Conservation (phyloP, 2,888 invertebrate species). For the Argyresthia goedartella region DNA sequence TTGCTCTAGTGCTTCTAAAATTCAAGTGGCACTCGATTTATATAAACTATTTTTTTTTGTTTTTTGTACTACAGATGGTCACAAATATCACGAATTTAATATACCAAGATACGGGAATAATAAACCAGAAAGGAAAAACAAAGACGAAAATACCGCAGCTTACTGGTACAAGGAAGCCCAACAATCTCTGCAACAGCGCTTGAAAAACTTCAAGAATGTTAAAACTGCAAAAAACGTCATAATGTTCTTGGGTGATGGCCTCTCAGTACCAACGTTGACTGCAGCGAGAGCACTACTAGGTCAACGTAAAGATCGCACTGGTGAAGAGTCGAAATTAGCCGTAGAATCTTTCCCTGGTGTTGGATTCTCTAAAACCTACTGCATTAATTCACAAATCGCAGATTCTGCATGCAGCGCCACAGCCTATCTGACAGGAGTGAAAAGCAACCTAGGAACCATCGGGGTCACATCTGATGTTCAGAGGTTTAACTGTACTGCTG, state of each 20-base stretch:
- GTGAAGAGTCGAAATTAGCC: constrained; percentile 69
- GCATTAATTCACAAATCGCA: constrained; percentile 54
- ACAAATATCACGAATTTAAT: no score
- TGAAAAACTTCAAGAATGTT: constrained; percentile 23
- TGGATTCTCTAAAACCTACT: constrained; percentile 57
- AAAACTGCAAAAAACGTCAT: constrained; percentile 70
- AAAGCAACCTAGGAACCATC: constrained; percentile 52
- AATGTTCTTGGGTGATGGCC: constrained; percentile 80
- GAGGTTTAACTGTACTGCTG: constrained; percentile 49
- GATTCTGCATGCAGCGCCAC: constrained; percentile 65
- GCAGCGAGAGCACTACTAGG: constrained; percentile 59
- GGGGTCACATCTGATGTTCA: constrained; percentile 57
- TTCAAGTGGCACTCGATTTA: no score
- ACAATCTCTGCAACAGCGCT: constrained; percentile 28
- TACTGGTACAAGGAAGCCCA: constrained; percentile 20
- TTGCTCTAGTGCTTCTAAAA: no score
- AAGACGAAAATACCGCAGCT: constrained; percentile 1
- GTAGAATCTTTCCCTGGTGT: constrained; percentile 74
- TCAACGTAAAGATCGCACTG: constrained; percentile 53
- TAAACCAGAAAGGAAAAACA: no score
- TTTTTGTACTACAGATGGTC: no score
- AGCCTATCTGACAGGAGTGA: constrained; percentile 40
- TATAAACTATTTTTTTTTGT: no score
- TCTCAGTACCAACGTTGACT: constrained; percentile 50
- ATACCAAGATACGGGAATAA: no score